phyloP scores from a whole-genome alignment of 2,113 vertebrate genomes.

The Etia nguti region DNA sequence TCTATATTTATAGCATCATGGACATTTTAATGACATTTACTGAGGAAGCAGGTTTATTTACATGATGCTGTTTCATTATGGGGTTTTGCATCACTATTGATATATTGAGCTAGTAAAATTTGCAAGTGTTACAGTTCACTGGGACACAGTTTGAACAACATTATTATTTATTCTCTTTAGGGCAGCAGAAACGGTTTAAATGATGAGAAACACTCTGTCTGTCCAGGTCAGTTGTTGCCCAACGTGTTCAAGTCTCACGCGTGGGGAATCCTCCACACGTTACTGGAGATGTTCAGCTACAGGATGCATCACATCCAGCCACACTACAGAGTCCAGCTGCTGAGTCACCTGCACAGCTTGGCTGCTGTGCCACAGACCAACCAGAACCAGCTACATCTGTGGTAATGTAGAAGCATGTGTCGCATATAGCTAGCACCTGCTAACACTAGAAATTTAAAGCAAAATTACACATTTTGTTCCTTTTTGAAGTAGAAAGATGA shows the following conservation, averaged over 20 bases:
- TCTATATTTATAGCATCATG: not conserved
- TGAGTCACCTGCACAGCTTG: constrained; percentile 94
- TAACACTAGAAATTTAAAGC: not conserved
- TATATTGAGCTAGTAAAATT: not conserved
- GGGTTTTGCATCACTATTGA: fast-evolving
- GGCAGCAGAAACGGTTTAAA: not conserved
- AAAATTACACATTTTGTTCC: not conserved
- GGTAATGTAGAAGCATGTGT: constrained; percentile 50
- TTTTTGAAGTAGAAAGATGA: not conserved
- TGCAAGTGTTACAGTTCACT: not conserved
- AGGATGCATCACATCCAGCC: constrained; percentile 99
- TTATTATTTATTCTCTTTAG: not conserved
- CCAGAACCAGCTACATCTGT: constrained; percentile 98
- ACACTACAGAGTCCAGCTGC: constrained; percentile 93
- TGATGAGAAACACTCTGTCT: not conserved
- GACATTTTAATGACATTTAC: not conserved
- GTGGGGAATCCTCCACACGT: constrained; percentile 95
- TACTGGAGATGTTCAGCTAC: constrained; percentile 99
- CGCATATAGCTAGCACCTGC: fast-evolving
- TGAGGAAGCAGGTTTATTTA: not conserved
- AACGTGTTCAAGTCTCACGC: constrained; percentile 97
- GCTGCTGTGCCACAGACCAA: constrained; percentile 95
- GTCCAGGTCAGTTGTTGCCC: constrained; percentile 89
- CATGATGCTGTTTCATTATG: not conserved
- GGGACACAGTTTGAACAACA: not conserved